Conservation (phyloP, 1,140 invertebrate species). For the Sinella curviseta region DNA sequence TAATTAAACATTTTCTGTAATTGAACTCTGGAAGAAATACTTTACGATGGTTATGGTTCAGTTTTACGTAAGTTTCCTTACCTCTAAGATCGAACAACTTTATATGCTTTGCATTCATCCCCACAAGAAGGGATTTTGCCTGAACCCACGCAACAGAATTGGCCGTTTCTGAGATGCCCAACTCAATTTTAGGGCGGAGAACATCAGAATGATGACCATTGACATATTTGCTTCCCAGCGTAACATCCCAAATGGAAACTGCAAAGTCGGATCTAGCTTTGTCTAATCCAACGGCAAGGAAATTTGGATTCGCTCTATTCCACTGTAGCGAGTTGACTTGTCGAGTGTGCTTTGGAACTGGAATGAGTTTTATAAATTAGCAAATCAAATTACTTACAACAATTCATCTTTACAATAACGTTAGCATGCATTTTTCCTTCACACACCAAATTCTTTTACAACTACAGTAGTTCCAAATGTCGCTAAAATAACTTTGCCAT, state of each 20-base stretch:
- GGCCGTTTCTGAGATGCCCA: conserved; percentile 76
- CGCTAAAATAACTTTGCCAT: conserved; percentile 78
- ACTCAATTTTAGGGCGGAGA: conserved; percentile 62
- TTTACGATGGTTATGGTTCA: background rate
- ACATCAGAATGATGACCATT: conserved; percentile 48
- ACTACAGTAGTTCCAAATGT: conserved; percentile 74
- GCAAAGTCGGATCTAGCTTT: conserved; percentile 57
- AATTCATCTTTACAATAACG: conserved; percentile 38
- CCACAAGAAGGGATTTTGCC: conserved; percentile 73
- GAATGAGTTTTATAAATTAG: conserved; percentile 31
- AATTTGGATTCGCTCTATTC: conserved; percentile 80
- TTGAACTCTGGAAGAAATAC: background rate
- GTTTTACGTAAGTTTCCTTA: too few species aligned
- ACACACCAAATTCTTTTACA: conserved; percentile 75
- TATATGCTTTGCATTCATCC: conserved; percentile 84
- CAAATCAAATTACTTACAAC: conserved; percentile 49
- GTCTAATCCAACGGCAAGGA: conserved; percentile 81
- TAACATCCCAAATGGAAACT: conserved; percentile 48
- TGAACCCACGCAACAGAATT: conserved; percentile 85
- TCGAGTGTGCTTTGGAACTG: conserved; percentile 75
- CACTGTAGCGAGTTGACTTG: conserved; percentile 85
- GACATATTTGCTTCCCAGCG: conserved; percentile 36
- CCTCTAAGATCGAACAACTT: conserved; percentile 90
- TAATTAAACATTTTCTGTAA: too few species aligned
- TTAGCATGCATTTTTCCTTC: background rate